Percentiles rank a stretch among this genome's conserved stretches.
These are phyloP conservation scores for Cephus pygmeus DNA, from an alignment of 2,888 invertebrate species.

Conservation along the genomic window DNA sequence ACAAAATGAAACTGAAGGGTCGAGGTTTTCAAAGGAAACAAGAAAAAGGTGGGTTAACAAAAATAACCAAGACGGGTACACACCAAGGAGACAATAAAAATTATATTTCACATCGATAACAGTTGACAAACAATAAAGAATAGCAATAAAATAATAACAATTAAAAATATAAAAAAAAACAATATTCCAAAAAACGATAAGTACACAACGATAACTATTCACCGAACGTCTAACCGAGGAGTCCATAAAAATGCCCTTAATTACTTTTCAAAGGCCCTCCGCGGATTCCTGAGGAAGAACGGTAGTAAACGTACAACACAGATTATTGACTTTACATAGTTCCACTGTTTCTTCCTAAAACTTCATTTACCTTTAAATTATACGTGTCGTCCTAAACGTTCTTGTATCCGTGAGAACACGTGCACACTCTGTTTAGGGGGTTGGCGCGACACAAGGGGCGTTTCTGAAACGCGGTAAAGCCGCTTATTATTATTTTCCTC, in stretches of 20 bases:
- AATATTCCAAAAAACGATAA: neutral
- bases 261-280: neutral
- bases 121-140: neutral
- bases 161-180: neutral
- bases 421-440: conserved; percentile 13
- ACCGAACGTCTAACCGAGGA: neutral
- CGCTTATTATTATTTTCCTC: neutral
- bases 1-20: neutral
- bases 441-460: conserved; percentile 8
- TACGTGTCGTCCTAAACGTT: conserved; percentile 8
- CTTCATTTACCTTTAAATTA: neutral
- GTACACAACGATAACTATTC: neutral
- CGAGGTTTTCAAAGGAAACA: neutral
- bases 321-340: neutral
- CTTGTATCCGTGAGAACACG: conserved; percentile 19
- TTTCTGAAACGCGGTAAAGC: neutral
- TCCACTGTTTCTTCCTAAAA: neutral
- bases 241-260: neutral
- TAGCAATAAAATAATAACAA: neutral
- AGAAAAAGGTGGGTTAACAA: neutral
- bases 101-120: neutral
- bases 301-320: neutral
- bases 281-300: neutral
- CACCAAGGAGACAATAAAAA: neutral
- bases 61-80: neutral